Evolutionary conservation across 2,888 invertebrate species (phyloP).

Genomic region (Tipula vernalis): DNA sequence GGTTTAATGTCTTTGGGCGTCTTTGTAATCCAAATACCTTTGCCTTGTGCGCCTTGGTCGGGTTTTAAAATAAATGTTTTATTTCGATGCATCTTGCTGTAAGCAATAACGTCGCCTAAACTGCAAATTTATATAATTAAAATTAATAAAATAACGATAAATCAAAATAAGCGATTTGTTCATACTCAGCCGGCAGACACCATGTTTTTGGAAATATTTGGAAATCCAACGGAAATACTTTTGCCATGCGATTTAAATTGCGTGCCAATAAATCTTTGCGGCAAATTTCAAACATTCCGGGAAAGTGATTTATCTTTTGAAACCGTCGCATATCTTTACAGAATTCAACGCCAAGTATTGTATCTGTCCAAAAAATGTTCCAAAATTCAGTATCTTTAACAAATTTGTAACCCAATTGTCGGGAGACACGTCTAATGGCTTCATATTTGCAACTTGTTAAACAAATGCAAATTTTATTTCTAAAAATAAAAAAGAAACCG

Average conservation of each 20-base stretch:
- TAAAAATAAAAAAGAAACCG: not conserved
- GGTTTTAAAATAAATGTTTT: constrained; percentile 84
- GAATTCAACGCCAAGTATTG: constrained; percentile 70
- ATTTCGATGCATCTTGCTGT: constrained; percentile 54
- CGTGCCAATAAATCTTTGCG: constrained; percentile 80
- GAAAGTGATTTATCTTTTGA: constrained; percentile 88
- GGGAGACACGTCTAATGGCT: constrained; percentile 29
- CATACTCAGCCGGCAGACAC: constrained; percentile 85
- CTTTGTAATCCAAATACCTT: constrained; percentile 76
- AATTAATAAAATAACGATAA: not conserved
- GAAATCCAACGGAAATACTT: constrained; percentile 79
- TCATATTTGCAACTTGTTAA: constrained; percentile 27
- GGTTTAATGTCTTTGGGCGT: constrained; percentile 69
- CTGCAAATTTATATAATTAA: constrained; percentile 29
- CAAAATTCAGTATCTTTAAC: constrained; percentile 66
- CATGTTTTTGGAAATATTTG: constrained; percentile 89
- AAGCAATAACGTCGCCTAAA: constrained; percentile 59
- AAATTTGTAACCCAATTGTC: constrained; percentile 28
- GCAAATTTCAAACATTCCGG: constrained; percentile 80
- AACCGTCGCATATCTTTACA: constrained; percentile 87
- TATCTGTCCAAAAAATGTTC: constrained; percentile 87
- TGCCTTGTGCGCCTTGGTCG: constrained; percentile 81
- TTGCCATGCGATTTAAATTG: constrained; percentile 80
- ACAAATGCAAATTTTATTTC: constrained; percentile 23
- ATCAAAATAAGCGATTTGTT: constrained; percentile 16